These are phyloP conservation scores for Cuniculus paca DNA, from an alignment of 2,797 vertebrate genomes.

Conservation along the genomic window DNA sequence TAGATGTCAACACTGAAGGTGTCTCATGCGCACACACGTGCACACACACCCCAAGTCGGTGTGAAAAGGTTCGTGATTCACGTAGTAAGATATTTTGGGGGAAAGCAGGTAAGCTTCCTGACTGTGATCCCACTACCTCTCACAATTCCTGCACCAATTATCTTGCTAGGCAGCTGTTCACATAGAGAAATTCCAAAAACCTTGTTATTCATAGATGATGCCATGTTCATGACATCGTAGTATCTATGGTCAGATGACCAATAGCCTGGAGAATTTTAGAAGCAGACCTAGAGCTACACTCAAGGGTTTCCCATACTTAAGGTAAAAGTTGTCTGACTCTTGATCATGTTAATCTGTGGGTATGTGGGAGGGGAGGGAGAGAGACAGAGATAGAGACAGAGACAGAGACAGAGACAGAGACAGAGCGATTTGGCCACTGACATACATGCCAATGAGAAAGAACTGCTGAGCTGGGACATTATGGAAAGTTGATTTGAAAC, in stretches of 20 bases:
- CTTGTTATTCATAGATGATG: background rate
- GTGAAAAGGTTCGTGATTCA: background rate
- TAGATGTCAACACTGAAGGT: background rate
- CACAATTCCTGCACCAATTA: background rate
- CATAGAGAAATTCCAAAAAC: background rate
- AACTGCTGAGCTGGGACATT: background rate
- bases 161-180: background rate
- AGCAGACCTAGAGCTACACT: background rate
- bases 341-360: background rate
- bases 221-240: background rate
- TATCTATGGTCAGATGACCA: background rate
- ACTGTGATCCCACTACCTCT: background rate
- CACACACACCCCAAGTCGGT: background rate
- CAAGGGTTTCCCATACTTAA: background rate
- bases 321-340: background rate
- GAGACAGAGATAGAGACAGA: too few relatives aligned
- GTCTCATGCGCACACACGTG: background rate
- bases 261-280: background rate
- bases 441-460: background rate
- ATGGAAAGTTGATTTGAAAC: background rate
- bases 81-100: too few relatives aligned
- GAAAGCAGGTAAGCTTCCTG: background rate
- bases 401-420: background rate
- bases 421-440: background rate
- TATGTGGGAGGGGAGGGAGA: too few relatives aligned